Evolutionary conservation across 2,888 invertebrate species (phyloP), one percentile per base, ranked within the genome.

Genomic region (Tachina lurida): DNA sequence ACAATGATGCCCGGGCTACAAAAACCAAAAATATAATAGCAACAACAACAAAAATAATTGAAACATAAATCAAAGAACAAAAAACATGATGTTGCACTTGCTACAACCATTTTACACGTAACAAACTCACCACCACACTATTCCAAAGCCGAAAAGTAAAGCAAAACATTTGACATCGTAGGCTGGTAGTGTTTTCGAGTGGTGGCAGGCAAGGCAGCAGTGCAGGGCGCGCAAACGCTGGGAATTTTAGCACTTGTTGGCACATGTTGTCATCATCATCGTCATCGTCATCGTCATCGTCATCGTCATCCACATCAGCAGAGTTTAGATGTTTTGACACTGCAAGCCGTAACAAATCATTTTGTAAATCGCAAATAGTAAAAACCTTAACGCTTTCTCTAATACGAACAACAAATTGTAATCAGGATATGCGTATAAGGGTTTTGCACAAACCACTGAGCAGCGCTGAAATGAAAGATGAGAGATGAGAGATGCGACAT

Each of bases 191-290:
- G 56, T 73, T 62, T 31, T 47, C 19, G 22, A 54, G 63, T 77
- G 62, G 45, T 54, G 75, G 75, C 75, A 71, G 83, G 65, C 70
- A 63, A 71, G 83, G 65, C 70, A 63, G 71, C 65, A 80, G 54
- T 76, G 68, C 56, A 78, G 77, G 86, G 81, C 84, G 87, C 85
- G 80, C 87, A 86, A 88, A 88, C 89, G 92, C 90, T 93, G 93
- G 92, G 93, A 93, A 91, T 91, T 91, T 90, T 90, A 92, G 91
- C 93, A 93, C 93, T 93, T 93, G 93, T 91, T 85, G 82, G 87
- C 85, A 81, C 83, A 86, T 86, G 86, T 87, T 84, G 81, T 77
- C 79, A 82, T 73, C 86, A 31, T 31, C 31, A 31, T 31, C 31
- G 60, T 73, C 86, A 65, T 81, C 75, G 56, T 65, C 73, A 80